phyloP scores from a whole-genome alignment of 2,113 vertebrate species.

The Lagenorhynchus albirostris region DNA sequence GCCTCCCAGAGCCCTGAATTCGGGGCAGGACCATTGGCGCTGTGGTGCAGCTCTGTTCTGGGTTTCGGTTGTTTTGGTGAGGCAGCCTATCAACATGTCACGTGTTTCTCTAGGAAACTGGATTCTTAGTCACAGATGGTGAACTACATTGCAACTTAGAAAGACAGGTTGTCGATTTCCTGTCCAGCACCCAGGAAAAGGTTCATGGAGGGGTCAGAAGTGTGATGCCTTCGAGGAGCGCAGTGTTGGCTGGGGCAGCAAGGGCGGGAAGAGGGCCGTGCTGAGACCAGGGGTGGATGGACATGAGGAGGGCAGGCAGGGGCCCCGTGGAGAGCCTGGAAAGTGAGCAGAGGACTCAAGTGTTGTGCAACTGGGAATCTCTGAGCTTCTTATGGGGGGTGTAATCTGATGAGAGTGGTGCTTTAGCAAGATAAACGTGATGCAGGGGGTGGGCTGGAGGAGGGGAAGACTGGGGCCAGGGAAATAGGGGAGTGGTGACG shows the following conservation, averaged over 20 bases:
- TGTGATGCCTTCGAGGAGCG: not conserved
- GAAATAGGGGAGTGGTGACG: too few species aligned
- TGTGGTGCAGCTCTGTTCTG: not conserved
- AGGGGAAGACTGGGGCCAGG: not conserved
- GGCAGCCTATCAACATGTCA: not conserved
- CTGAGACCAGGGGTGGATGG: not conserved
- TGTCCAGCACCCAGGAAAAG: not conserved
- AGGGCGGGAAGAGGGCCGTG: not conserved
- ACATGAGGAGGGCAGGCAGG: not conserved
- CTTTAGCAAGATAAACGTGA: not conserved
- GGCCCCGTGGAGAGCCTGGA: not conserved
- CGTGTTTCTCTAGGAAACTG: not conserved
- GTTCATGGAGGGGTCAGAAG: not conserved
- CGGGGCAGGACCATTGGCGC: too few species aligned
- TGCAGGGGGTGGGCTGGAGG: not conserved
- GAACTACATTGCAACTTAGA: not conserved
- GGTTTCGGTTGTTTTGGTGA: not conserved
- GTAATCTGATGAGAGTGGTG: not conserved
- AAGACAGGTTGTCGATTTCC: not conserved
- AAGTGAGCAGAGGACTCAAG: not conserved
- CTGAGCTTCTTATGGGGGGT: not conserved
- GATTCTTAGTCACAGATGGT: not conserved
- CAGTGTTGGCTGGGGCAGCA: not conserved
- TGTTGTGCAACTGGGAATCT: not conserved
- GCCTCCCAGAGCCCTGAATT: not conserved